Evolutionary conservation across 2,888 invertebrate species (phyloP), one percentile per base, ranked within the genome.

Genomic region (Sinotaia quadrata): DNA sequence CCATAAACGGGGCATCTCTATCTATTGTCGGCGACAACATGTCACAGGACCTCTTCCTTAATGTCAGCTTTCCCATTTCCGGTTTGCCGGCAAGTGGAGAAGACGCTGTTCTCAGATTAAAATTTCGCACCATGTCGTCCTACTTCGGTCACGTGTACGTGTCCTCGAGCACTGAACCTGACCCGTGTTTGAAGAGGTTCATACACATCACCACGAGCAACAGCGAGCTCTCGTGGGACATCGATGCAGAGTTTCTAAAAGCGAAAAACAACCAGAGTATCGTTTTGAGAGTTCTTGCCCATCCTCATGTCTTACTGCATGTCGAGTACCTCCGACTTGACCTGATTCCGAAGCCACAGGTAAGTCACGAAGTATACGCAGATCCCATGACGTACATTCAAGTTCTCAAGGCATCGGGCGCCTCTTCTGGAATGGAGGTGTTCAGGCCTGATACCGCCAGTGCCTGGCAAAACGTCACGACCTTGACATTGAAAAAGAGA

Each of bases 271-370:
- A 61, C 34, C 15, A 36, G 24, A 18, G 4, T 33, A 24, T 61
- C 49, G 15, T 24, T 7, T 18, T 52, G 29, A 52, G 29, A 15
- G 5, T 69, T 75, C n/a, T 57, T 52, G 21, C 68, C 72, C 5
- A 68, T 59, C 18, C 59, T 49, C 52, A 71, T 65, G 49, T 51
- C 15, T 37, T 65, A 31, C 70, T 75, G 4, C 60, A 75, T 15
- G 59, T 76, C 27, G 77, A 77, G 8, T 71, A 70, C 2, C n/a
- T 80, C 10, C 61, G 67, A 29, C 63, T 80, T 34, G 63, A 69
- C 18, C 67, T 72, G 41, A 59, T 61, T 0, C 27, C 24, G 12
- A 62, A 58, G 10, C 15, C n/a, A 10, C 76, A 75, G 21, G 60
- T 36, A n/a, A 58, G 65, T 4, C 37, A 69, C 0, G 71, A 73